Conservation (phyloP, 1,140 invertebrate genomes). For the Pseudomyrmex dendroicus region DNA sequence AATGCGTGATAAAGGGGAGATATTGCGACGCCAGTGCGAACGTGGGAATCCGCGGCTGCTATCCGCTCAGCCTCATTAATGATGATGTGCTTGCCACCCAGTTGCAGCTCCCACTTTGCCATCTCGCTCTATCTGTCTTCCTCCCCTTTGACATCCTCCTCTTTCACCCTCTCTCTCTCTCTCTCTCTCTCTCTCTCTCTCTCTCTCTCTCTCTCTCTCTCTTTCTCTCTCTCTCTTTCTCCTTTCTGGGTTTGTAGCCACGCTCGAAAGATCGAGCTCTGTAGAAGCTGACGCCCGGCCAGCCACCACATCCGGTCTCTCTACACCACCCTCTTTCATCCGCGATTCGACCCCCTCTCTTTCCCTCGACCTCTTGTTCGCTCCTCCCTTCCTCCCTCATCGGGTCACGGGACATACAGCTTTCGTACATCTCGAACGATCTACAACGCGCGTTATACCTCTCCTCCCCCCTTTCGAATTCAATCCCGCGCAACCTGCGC, state of each 20-base stretch:
- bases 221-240: constrained; percentile 23
- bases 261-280: constrained; percentile 61
- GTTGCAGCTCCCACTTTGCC: constrained; percentile 67
- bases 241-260: constrained; percentile 49
- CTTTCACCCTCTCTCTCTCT: constrained; percentile 1
- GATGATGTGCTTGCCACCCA: constrained; percentile 82
- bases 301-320: constrained; percentile 65
- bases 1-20: constrained; percentile 76
- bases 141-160: constrained; percentile 53
- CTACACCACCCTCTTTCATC: constrained; percentile 53
- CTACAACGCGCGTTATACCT: constrained; percentile 51
- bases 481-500: constrained; percentile 69
- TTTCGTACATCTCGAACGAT: constrained; percentile 70
- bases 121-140: constrained; percentile 46
- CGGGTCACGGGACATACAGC: constrained; percentile 63
- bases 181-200: constrained; percentile 43
- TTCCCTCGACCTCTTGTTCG: constrained; percentile 62
- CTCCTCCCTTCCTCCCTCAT: constrained; percentile 6
- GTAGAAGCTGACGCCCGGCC: constrained; percentile 72
- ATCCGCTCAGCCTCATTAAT: constrained; percentile 83
- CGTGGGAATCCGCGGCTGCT: constrained; percentile 81
- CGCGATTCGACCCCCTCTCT: constrained; percentile 49
- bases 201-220: constrained; percentile 23
- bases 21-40: constrained; percentile 81
- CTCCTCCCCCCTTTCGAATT: constrained; percentile 9